Evolutionary conservation across 2,797 vertebrate genomes (phyloP), one percentile per base, ranked within the genome.

Genomic region (Synaphobranchus kaupii): DNA sequence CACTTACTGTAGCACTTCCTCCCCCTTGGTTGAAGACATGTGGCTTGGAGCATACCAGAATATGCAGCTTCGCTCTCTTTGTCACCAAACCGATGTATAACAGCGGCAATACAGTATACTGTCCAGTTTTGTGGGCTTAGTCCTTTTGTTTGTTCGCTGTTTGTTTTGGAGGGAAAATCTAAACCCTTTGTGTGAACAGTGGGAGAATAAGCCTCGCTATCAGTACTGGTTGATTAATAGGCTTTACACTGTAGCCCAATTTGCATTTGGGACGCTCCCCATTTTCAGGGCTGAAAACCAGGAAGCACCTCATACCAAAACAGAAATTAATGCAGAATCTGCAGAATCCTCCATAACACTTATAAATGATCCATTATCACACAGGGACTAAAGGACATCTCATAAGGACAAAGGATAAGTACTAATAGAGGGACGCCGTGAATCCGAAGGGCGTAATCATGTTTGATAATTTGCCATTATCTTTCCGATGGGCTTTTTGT

Each of bases 141-240:
- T 31, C 20, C 47, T 81, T 85, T 52, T 82, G 22, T 84, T 66
- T 28, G n/a, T 22, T 15, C 17, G 48, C 44, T 17, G 60, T 56
- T 78, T 76, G 66, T 58, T 84, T 87, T 84, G 20, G 22, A 68
- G 52, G 83, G 50, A 60, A 54, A 84, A 85, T 50, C 44, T 85
- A 31, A 52, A 52, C 44, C 44, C 9, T 47, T 22, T 82, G 78
- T 85, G 44, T 68, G 76, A 22, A 52, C 47, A 44, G 58, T 47
- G 39, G 54, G 54, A 84, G 44, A 58, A 39, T 56, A 39, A 85
- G 58, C 22, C 56, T 39, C 58, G 39, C 39, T 54, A 13, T 47
- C 54, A 81, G 56, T 52, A 52, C n/a, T 76, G 76, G 17, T 83
- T 63, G 78, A 85, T 85, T 85, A 85, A 82, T 83, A 56, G 10